phyloP scores from a whole-genome alignment of 2,113 vertebrate species.

The Gallinago paraguaiae region DNA sequence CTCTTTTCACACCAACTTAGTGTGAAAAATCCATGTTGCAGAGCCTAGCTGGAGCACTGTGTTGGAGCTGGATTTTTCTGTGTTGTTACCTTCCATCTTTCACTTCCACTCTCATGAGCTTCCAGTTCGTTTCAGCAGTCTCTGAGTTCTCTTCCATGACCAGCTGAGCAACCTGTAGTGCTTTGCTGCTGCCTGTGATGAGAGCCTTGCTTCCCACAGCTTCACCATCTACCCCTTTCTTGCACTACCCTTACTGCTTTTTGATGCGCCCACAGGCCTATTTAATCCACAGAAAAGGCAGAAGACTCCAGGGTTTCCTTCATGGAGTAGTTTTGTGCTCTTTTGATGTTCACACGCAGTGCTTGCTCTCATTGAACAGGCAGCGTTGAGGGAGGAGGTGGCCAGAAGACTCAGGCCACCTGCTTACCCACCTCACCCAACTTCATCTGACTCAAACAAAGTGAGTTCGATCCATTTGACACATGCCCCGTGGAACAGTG shows the following conservation, averaged over 20 bases:
- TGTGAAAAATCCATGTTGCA: not conserved
- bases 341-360: not conserved
- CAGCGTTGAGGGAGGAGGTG: not conserved
- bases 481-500: not conserved
- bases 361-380: not conserved
- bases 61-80: not conserved
- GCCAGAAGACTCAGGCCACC: not conserved
- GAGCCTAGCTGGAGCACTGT: not conserved
- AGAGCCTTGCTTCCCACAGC: not conserved
- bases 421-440: not conserved
- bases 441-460: not conserved
- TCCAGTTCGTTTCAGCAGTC: not conserved
- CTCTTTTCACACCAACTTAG: not conserved
- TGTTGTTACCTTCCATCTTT: not conserved
- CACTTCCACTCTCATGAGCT: not conserved
- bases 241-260: not conserved
- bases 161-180: not conserved
- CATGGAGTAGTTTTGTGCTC: not conserved
- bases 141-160: not conserved
- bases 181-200: not conserved
- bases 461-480: rapidly evolving
- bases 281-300: not conserved
- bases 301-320: not conserved
- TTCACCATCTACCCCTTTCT: not conserved
- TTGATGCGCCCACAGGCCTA: not conserved